Base-by-base conservation (phyloP, 2,888 invertebrate species). In the Rhyacophila evoluta region DNA sequence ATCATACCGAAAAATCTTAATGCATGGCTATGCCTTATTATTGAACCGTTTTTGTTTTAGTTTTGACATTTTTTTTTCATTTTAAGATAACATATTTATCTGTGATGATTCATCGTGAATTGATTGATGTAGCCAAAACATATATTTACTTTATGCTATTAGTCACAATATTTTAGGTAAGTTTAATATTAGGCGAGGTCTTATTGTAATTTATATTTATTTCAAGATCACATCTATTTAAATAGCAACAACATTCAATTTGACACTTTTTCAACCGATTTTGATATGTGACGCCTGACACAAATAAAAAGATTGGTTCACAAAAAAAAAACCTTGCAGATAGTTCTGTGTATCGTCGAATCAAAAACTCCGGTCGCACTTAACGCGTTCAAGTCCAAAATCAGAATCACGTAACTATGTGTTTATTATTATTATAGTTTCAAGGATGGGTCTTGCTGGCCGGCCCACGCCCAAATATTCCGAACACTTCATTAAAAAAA, bases 391-490 rank as follows among this genome's bases (percentile, higher is more conserved):
- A 55, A 25, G 55, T 55, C 55, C 55, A 55, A 55, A 69, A 69
- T 69, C 69, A 33, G 15, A 69, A 69, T 28, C 69, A 69, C 69
- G 69, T 69, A 69, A 33, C 28, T 33, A 69, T 5, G 69, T 69
- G 69, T 33, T 55, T 55, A 55, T 55, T 55, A 55, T 55, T 55
- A 55, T 55, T 69, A 69, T n/a, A 11, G 33, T 33, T 33, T 69
- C 69, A 69, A 69, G 69, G 69, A 69, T 55, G 55, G 19, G 55
- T 55, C 19, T 55, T 6, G 41, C n/a, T 15, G 12, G 69, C 12
- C 12, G 28, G 69, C 69, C 69, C 69, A 69, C 69, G 69, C 69
- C 69, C 69, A 69, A 33, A 29, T 33, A 69, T 69, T 28, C 69
- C 28, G 29, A 33, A 8, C 69, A 69, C 28, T 69, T 29, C 28